Evolutionary conservation across 2,797 vertebrate species (phyloP), one percentile per base, ranked within the genome.

Genomic region (Aldrovandia affinis): DNA sequence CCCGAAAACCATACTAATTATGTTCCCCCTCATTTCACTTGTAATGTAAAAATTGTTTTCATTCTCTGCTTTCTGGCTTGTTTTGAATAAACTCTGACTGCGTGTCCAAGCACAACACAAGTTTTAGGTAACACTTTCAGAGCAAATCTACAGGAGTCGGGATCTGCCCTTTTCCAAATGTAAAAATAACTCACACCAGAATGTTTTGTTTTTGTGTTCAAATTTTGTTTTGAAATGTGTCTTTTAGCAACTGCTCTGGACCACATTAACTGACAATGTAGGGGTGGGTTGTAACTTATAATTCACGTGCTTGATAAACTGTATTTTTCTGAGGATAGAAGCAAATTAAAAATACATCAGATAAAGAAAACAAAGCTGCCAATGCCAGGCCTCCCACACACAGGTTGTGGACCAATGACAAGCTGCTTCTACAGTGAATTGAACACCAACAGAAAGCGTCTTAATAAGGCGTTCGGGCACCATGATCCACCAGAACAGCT

Each of bases 1-100:
- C 83, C 81, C 36, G 22, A 81, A 86, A 86, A 78, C 28, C 75
- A 83, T n/a, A 22, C 83, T 86, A 88, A 88, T 90, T 83, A 83
- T 68, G 80, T 87, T 88, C 86, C 86, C 82, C 70, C 86, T 75
- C 78, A 90, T 86, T 85, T 87, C 52, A 89, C 80, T 84, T 83
- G 78, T 75, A 78, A 88, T 89, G 83, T 85, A 86, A 86, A 86
- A 80, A 80, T 80, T 2, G 22, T 57, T 80, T 36, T 77, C 20
- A 25, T 47, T 77, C 28, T 65, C 8, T 77, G 39, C 47, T 77
- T 61, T 81, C 33, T 18, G 80, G n/a, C 44, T 81, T 83, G 68
- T 87, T 70, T 84, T 78, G 79, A 81, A 84, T 79, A 83, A 86
- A 85, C 83, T 75, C 68, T 70, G 68, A 61, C 52, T 61, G 78